Evolutionary conservation across 2,888 invertebrate genomes (phyloP), one percentile per base, ranked within the genome.

Genomic region (Balanococcus diminutus): DNA sequence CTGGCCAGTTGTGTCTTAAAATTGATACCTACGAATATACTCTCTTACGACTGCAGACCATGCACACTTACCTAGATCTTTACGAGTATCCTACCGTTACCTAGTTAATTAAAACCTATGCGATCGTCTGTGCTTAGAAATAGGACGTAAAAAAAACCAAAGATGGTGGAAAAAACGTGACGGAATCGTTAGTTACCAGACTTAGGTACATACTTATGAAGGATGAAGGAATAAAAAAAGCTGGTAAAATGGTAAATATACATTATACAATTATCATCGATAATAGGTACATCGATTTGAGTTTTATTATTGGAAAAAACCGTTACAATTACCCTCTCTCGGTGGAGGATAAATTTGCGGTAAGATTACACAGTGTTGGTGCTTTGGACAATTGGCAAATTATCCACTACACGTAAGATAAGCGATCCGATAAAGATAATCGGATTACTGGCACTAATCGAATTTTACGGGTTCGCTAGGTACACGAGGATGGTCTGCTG

Each of bases 351-450:
- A 28, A 16, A 28, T 28, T 67, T 67, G 67, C 67, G 67, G 67
- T 28, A 1, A 56, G 56, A 56, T 9, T 56, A 5, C 0, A 9
- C 2, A 22, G 22, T 56, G 8, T 56, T 8, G n/a, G n/a, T n/a
- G n/a, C n/a, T n/a, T n/a, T n/a, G 56, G 56, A 56, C 56, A 56
- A 67, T 67, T 67, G 67, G 28, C 67, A 67, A 67, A 67, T 67
- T 67, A 67, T 16, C 67, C 25, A 28, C 22, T 22, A 56, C 56
- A 22, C 22, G n/a, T n/a, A n/a, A 22, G 25, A 67, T 67, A 67
- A 67, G 2, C 28, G 67, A 67, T 28, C 28, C 31, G 67, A 67
- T 67, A 67, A 67, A 67, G 67, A 25, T 67, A 67, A 67, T 67
- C 67, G 67, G 67, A 67, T 67, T 67, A 67, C 31, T 22, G 28